Evolutionary conservation across 2,888 invertebrate genomes (phyloP).

Genomic region (Diadegma fenestrale): DNA sequence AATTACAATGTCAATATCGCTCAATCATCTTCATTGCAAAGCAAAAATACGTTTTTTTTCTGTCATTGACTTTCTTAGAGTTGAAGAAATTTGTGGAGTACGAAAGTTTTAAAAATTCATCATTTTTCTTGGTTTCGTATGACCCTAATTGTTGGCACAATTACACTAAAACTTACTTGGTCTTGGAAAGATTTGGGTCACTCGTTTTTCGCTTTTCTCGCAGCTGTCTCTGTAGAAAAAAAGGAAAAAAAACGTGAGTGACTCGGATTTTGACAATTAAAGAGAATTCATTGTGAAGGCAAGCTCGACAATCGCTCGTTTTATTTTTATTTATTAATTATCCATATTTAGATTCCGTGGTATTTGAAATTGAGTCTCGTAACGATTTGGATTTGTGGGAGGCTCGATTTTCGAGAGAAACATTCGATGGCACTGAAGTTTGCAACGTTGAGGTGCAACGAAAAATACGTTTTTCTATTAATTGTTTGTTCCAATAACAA

Average conservation of each 20-base stretch:
- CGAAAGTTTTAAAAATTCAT: not conserved
- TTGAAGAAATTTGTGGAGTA: conserved; percentile 15
- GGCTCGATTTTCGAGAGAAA: not conserved
- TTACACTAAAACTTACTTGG: conserved; percentile 86
- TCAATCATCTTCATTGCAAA: too few relatives aligned
- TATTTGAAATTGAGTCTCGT: conserved; percentile 15
- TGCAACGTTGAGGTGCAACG: too few relatives aligned
- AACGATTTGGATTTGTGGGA: conserved; percentile 20
- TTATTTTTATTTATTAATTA: not conserved
- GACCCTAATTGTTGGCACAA: not conserved
- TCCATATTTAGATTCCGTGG: not conserved
- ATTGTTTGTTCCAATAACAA: too few relatives aligned
- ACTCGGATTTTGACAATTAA: not conserved
- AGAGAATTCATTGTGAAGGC: not conserved
- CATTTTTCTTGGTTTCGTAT: not conserved
- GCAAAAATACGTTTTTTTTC: too few relatives aligned
- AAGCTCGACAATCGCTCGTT: not conserved
- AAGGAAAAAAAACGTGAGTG: conserved; percentile 50
- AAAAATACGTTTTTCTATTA: too few relatives aligned
- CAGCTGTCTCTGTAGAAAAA: conserved; percentile 87
- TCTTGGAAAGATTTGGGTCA: conserved; percentile 92
- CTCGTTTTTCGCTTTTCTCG: conserved; percentile 92
- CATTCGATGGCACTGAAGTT: not conserved
- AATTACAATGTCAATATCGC: too few relatives aligned
- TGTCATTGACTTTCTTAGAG: not conserved